Base-by-base conservation (phyloP, 2,888 invertebrate genomes). In the Scotopteryx bipunctaria region DNA sequence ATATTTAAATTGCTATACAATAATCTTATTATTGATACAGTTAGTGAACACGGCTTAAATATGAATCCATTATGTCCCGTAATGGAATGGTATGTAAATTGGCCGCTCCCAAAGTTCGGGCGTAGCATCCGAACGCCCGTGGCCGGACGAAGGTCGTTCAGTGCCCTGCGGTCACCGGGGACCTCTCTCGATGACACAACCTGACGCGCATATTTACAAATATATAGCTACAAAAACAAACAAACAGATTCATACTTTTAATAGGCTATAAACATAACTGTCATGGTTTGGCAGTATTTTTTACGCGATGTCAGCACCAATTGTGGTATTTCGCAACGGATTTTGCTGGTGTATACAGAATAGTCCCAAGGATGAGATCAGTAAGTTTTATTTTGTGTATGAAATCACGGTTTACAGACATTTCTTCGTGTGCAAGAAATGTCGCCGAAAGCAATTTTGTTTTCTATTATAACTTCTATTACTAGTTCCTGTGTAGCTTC, bases 111-210 rank as follows among this genome's bases (percentile, higher is more conserved):
- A 48, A 44, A 54, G 38, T 43, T 53, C 47, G 35, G 35, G 48
- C 48, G 43, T 32, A 53, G 53, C 13, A 35, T 29, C 49, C 16
- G 31, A 19, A 16, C 45, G 49, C 25, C 48, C 53, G 46, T 51
- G 51, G 48, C 55, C 50, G 49, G 4, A 31, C 19, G 42, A 43
- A 53, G 53, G 53, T 40, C 53, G 53, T 54, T 54, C 46, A 27
- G 25, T 48, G 53, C 48, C 53, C 53, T 40, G 16, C 38, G 33
- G 45, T 38, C 47, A 42, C 32, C 42, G 23, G 46, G 43, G 37
- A 53, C 47, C 46, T 43, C 17, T 25, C 31, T 17, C 37, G 45
- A 35, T 35, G 40, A 45, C 48, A 29, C 35, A 40, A 51, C 27
- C 19, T 37, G 25, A 27, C 11, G 23, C 15, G 31, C 6, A 31